These are phyloP conservation scores for Ephydatia muelleri DNA, from an alignment of 37 sponge, comb jelly and placozoan species.

Conservation along the genomic window DNA sequence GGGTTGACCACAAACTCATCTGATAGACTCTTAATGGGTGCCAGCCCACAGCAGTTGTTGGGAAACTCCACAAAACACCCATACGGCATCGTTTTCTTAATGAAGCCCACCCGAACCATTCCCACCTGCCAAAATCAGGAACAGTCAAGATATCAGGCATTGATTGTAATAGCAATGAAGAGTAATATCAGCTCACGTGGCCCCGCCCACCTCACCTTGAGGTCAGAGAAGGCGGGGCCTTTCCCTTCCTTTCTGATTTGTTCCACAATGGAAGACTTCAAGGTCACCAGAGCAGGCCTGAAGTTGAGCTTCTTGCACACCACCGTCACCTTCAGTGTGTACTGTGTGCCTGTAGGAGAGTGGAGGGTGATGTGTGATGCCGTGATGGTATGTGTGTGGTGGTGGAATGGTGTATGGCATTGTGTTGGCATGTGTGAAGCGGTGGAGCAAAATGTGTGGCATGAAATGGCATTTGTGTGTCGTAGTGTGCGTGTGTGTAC, in stretches of 20 bases:
- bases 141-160: neutral
- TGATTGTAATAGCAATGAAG: too few species aligned
- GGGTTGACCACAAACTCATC: conserved; percentile 63
- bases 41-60: conserved; percentile 57
- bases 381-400: too few species aligned
- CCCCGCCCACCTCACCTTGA: conserved; percentile 36
- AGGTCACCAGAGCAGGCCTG: conserved; percentile 28
- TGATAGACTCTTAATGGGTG: conserved; percentile 64
- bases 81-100: conserved; percentile 61
- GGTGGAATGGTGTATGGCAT: too few species aligned
- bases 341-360: conserved; percentile 21
- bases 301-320: conserved; percentile 22
- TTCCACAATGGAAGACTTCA: conserved; percentile 21
- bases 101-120: conserved; percentile 53
- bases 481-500: neutral
- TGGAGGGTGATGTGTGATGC: too few species aligned
- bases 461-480: too few species aligned
- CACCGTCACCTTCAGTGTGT: conserved; percentile 25
- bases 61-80: conserved; percentile 81
- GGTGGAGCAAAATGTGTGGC: too few species aligned
- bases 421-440: too few species aligned
- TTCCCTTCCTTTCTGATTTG: conserved; percentile 6
- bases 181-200: neutral
- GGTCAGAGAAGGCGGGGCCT: conserved; percentile 15
- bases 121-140: conserved; percentile 48